Percentiles rank a stretch among this genome's conserved stretches.
phyloP scores from a whole-genome alignment of 1,140 invertebrate genomes.

The Phortica variegata region DNA sequence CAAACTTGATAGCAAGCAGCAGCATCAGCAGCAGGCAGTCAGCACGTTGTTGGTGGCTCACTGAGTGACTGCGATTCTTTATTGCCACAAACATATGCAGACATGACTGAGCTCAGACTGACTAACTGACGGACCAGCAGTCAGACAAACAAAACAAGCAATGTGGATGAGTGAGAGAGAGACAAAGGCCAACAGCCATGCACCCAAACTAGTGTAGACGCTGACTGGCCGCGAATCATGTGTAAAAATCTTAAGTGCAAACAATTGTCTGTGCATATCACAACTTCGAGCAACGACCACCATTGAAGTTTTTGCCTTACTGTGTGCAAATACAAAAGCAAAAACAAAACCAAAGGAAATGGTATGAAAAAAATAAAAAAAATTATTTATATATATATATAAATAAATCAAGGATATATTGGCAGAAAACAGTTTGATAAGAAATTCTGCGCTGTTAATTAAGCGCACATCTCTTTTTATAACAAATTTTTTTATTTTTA shows the following conservation, averaged over 20 bases:
- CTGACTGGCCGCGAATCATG: constrained; percentile 49
- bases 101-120: constrained; percentile 31
- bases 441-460: constrained; percentile 53
- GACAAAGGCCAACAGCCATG: neutral
- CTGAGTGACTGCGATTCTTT: constrained; percentile 23
- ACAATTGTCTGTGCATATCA: constrained; percentile 57
- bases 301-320: constrained; percentile 33
- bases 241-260: constrained; percentile 58
- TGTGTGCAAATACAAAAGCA: constrained; percentile 2
- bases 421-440: too few species aligned
- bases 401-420: too few species aligned
- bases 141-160: too few species aligned
- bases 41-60: constrained; percentile 2
- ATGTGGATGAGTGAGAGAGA: too few species aligned
- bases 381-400: too few species aligned
- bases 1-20: constrained; percentile 2
- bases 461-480: constrained; percentile 32
- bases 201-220: neutral
- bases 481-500: too few species aligned
- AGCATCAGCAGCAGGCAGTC: constrained; percentile 5
- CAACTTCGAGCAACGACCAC: constrained; percentile 53
- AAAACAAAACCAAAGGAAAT: too few species aligned
- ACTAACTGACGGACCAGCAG: too few species aligned
- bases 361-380: too few species aligned
- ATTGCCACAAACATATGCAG: constrained; percentile 39